Evolutionary conservation across 2,113 vertebrate species (phyloP).

Genomic region (Planiliza haematocheilus): DNA sequence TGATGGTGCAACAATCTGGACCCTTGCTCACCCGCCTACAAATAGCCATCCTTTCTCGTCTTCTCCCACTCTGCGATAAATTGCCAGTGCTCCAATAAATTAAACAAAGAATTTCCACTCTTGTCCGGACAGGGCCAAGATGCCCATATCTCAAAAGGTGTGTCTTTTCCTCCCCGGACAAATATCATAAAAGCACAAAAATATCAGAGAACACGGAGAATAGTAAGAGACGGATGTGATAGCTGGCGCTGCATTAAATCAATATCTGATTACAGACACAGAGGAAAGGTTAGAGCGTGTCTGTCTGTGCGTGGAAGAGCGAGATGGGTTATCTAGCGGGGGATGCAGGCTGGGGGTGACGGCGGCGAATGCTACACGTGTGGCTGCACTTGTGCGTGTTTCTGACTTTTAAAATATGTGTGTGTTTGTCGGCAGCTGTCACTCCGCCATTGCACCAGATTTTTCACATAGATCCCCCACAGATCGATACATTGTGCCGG

Average conservation of each 20-base stretch:
- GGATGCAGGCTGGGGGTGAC: slow-evolving; percentile 12
- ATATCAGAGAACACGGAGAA: slow-evolving; percentile 46
- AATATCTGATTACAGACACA: slow-evolving; percentile 67
- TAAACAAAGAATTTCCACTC: slow-evolving; percentile 49
- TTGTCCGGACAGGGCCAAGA: slow-evolving; percentile 33
- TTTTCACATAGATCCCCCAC: slow-evolving; percentile 37
- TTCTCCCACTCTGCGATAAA: slow-evolving; percentile 14
- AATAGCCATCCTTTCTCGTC: not conserved
- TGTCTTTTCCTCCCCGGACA: slow-evolving; percentile 41
- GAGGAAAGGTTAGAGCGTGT: slow-evolving; percentile 40
- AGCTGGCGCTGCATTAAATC: slow-evolving; percentile 59
- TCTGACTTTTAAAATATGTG: slow-evolving; percentile 36
- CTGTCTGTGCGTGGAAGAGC: slow-evolving; percentile 5
- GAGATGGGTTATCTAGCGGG: slow-evolving; percentile 7
- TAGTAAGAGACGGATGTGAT: slow-evolving; percentile 65
- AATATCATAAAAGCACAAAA: slow-evolving; percentile 57
- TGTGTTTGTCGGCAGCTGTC: slow-evolving; percentile 31
- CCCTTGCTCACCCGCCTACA: slow-evolving; percentile 22
- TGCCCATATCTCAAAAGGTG: slow-evolving; percentile 53
- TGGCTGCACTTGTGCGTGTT: slow-evolving; percentile 7
- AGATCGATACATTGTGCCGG: slow-evolving; percentile 34
- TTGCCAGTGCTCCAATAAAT: slow-evolving; percentile 57
- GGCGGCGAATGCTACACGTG: slow-evolving; percentile 17
- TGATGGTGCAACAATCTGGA: slow-evolving; percentile 29
- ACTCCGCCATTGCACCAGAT: slow-evolving; percentile 46